Base-by-base conservation (phyloP, 2,113 vertebrate species). In the Crocuta crocuta region DNA sequence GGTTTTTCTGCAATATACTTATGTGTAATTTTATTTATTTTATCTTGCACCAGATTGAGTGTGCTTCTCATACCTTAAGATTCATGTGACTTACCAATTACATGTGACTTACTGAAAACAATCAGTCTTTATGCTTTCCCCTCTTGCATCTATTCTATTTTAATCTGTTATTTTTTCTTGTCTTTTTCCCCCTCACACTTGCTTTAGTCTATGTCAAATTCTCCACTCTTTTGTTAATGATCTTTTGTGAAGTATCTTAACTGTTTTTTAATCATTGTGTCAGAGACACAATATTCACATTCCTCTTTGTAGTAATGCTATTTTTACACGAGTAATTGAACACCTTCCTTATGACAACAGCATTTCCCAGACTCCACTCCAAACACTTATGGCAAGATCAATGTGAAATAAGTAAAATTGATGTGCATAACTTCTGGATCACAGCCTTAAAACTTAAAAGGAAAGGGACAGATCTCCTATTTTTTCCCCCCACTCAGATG, bases 21-120 rank as follows among this genome's bases (percentile, higher is more conserved):
- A 7, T 68, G 1, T 95, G 12, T 61, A 76, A 70, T 78, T 88
- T 81, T 91, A 80, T 88, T 89, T 31, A 86, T 86, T 85, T 96
- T 89, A 43, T 81, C 19, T 97, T 82, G 9, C 35, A 90, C 10
- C 2, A 43, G 19, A 73, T 48, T 53, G 19, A 92, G 2, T 31
- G 28, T 80, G 17, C 7, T 89, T 92, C 45, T 76, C 9, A 90
- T 84, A 92, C 66, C 13, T 66, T 87, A 93, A 11, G 7, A 89
- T 93, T 94, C 28, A 85, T 70, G 8, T 0, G 68, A 70, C 74
- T 78, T 70, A 85, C n/a, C 9, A 53, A 24, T 95, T 96, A 39
- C 39, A 39, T 39, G 39, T 39, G 39, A 39, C 39, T 39, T 39
- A 39, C 89, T 26, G 0, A 86, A 73, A 89, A 74, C 91, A 78